phyloP scores from a whole-genome alignment of 2,797 vertebrate genomes.

The Numenius phaeopus region DNA sequence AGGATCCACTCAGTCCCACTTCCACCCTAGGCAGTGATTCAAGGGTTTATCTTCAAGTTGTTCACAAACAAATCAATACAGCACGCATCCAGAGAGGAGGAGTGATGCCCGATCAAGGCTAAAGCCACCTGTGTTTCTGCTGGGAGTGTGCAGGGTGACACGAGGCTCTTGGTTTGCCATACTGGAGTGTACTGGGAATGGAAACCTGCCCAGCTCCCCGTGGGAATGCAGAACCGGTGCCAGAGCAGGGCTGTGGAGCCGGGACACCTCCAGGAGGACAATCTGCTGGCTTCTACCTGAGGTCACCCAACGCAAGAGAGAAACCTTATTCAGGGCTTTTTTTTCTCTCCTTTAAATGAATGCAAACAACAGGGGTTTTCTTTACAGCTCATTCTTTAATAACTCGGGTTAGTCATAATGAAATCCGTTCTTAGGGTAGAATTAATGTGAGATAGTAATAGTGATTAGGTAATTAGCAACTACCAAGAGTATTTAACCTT shows the following conservation, averaged over 20 bases:
- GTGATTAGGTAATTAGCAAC: constrained; percentile 85
- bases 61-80: not conserved
- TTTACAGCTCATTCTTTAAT: constrained; percentile 42
- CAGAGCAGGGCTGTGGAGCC: not conserved
- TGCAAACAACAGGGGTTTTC: constrained; percentile 58
- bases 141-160: not conserved
- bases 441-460: constrained; percentile 79
- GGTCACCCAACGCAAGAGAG: not conserved
- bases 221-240: not conserved
- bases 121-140: rapidly evolving
- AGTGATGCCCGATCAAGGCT: not conserved
- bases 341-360: not conserved
- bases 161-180: not conserved
- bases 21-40: not conserved
- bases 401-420: constrained; percentile 67
- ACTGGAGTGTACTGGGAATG: rapidly evolving
- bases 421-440: constrained; percentile 68
- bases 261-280: not conserved
- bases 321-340: not conserved
- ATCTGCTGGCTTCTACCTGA: not conserved
- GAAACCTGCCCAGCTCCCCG: not conserved
- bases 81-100: not conserved
- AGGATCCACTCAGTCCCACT: not conserved
- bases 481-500: constrained; percentile 81
- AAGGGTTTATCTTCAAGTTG: not conserved